phyloP scores from a whole-genome alignment of 1,140 invertebrate genomes.

The Drosophila micromelanica region DNA sequence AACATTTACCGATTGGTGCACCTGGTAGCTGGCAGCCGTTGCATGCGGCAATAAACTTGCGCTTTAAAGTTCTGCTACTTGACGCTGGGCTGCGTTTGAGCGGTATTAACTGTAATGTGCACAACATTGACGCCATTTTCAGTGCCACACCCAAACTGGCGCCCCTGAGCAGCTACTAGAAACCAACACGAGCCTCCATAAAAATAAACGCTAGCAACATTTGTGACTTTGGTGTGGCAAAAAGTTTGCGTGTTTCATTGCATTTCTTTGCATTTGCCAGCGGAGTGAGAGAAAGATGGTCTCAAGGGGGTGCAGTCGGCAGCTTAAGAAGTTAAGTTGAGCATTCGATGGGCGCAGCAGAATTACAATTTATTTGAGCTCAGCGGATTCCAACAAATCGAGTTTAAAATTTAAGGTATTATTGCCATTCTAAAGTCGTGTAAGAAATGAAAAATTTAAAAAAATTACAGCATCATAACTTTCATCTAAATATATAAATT shows the following conservation, averaged over 20 bases:
- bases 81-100: conserved; percentile 43
- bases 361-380: conserved; percentile 44
- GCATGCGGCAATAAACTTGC: conserved; percentile 47
- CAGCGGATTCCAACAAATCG: background rate
- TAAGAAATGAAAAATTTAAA: background rate
- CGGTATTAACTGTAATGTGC: conserved; percentile 73
- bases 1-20: conserved; percentile 24
- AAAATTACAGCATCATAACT: background rate
- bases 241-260: conserved; percentile 52
- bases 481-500: too few relatives aligned
- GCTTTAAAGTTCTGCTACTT: conserved; percentile 53
- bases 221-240: conserved; percentile 43
- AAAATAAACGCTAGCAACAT: conserved; percentile 47
- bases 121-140: conserved; percentile 70
- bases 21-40: conserved; percentile 44
- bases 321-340: conserved; percentile 4
- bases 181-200: conserved; percentile 19
- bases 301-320: background rate
- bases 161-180: conserved; percentile 8
- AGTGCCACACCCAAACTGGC: conserved; percentile 37
- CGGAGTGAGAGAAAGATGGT: background rate
- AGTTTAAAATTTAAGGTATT: conserved; percentile 6
- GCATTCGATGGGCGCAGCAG: conserved; percentile 33
- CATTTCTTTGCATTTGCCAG: conserved; percentile 26
- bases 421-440: conserved; percentile 36